Evolutionary conservation across 1,140 invertebrate species (phyloP), one percentile per base, ranked within the genome.

Genomic region (Batillaria attramentaria): DNA sequence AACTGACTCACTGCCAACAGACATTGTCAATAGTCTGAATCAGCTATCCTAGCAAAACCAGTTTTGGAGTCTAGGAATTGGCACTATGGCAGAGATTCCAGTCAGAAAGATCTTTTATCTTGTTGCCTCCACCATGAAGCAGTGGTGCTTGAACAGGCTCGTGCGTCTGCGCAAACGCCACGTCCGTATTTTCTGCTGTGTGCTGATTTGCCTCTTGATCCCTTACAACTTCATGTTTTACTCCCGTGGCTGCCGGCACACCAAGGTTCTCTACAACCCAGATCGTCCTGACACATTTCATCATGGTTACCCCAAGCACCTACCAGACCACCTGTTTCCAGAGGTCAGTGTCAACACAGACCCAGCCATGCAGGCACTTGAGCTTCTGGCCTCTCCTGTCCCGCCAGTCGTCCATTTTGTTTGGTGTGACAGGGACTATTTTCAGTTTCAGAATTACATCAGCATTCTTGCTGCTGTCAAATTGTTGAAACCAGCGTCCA

Each of bases 361-460:
- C n/a, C 46, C 46, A 20, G 8, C 20, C 5, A 28, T 16, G 10
- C 35, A 35, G 37, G 65, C 62, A 35, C 28, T 77, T 24, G 66
- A 78, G 16, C 39, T 78, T 4, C 16, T 78, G 24, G 28, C 77
- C 20, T 43, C 70, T 54, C 35, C 37, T 3, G 68, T 79, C 13
- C 50, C 81, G 37, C 77, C 78, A 31, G 78, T 78, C 75, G 81
- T 83, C n/a, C 83, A 83, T 73, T 79, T 75, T 54, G 39, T 84
- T 70, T 84, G 83, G 83, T 89, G 87, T 69, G 54, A 84, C 1
- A 78, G 84, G 4, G 33, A 73, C 13, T 77, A 79, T 10, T 86
- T 89, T 41, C 78, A 83, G 35, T 89, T 86, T 68, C 65, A 82
- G 35, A 77, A 88, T 72, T 88, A 86, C 72, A 46, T 89, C 0